These are phyloP conservation scores for Andrena minutula DNA, from an alignment of 2,888 invertebrate genomes.

Conservation along the genomic window DNA sequence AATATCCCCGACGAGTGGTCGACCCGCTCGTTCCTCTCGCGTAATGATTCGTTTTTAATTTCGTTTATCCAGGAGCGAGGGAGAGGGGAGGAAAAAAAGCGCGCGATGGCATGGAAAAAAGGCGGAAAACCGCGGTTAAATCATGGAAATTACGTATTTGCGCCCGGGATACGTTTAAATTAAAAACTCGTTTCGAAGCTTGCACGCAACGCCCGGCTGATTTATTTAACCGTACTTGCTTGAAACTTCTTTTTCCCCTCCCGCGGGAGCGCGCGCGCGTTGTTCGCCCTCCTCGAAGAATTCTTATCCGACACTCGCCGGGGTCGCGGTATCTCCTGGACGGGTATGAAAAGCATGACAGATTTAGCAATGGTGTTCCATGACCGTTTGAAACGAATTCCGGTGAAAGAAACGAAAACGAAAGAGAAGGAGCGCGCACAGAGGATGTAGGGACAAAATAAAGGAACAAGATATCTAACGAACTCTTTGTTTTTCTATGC, in stretches of 20 bases:
- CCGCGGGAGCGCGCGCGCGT: conserved; percentile 5
- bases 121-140: conserved; percentile 38
- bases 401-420: neutral
- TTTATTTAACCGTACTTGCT: conserved; percentile 56
- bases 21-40: conserved; percentile 12
- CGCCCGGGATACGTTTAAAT: conserved; percentile 61
- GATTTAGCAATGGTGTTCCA: conserved; percentile 6
- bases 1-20: conserved; percentile 34
- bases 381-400: conserved; percentile 11
- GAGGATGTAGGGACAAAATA: neutral
- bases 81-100: neutral
- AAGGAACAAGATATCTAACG: neutral
- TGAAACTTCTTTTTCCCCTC: conserved; percentile 34
- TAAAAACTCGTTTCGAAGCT: conserved; percentile 64
- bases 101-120: neutral
- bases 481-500: conserved; percentile 7
- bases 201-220: conserved; percentile 51
- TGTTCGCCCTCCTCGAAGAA: conserved; percentile 14
- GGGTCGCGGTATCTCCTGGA: neutral
- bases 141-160: conserved; percentile 67
- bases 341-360: conserved; percentile 17
- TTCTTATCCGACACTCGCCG: neutral
- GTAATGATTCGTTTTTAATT: conserved; percentile 64
- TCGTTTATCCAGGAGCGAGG: conserved; percentile 16
- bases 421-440: neutral